Evolutionary conservation across 23 tunicate species (phyloP), one percentile per base, ranked within the genome.

Genomic region (Aplidium turbinatum): DNA sequence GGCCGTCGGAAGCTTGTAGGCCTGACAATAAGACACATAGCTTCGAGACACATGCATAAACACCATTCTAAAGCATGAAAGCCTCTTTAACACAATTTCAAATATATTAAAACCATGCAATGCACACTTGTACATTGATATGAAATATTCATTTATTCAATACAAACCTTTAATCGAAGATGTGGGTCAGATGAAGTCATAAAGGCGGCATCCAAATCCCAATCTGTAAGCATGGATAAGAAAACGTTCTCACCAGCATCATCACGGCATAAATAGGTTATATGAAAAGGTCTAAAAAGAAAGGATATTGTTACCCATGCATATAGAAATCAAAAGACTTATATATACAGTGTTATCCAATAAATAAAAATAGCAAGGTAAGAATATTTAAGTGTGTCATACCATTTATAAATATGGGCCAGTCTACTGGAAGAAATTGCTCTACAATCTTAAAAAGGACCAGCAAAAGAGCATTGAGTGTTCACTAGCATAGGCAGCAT

Each of bases 161-260:
- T 18, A 54, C 42, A 26, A 2, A 91, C 91, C 39, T 91, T 91
- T 29, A 91, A 55, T 31, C 82, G 38, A 6, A 91, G 70, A 74
- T 83, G 63, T 0, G 97, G 97, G 47, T 91, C 97, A 19, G 97
- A 91, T n/a, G 97, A 91, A 3, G 97, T 91, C 75, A 91, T 47
- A 38, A 91, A 91, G 32, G 97, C 97, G 1, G 97, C 97, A 68
- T 91, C 97, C 67, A 91, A 61, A 51, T 91, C 97, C 97, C 97
- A 91, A n/a, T 91, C 97, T 5, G 97, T 91, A n/a, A 78, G 91
- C 86, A 91, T 75, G 1, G 97, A 73, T 20, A 91, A 79, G 68
- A 77, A 91, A 26, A 91, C 73, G 51, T 79, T 84, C 23, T 91
- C 97, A 21, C 97, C 97, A 47, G 63, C 82, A 67, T 91, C 97